A percentile compares a stretch with the other conserved stretches of the same genome.
These are phyloP conservation scores for Oostethus manadensis DNA, from an alignment of 2,113 vertebrate species.

Conservation along the genomic window DNA sequence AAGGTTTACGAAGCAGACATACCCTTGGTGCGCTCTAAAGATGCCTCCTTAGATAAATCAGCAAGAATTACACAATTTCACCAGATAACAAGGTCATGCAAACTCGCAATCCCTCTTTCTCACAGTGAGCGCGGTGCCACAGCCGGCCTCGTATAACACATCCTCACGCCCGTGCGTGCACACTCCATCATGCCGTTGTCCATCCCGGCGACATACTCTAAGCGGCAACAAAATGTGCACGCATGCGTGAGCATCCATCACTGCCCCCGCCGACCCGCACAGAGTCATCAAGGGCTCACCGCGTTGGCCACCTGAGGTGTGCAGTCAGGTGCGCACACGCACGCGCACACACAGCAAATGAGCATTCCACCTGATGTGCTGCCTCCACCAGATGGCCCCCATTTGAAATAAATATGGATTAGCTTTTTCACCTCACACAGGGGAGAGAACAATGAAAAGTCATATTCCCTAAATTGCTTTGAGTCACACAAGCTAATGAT, in stretches of 20 bases:
- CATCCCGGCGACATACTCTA: constrained; percentile 41
- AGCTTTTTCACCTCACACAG: constrained; percentile 40
- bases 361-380: constrained; percentile 34
- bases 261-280: constrained; percentile 29
- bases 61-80: constrained; percentile 39
- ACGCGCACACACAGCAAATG: constrained; percentile 2
- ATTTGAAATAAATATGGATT: constrained; percentile 66
- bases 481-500: background rate
- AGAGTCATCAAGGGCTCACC: constrained; percentile 40
- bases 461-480: constrained; percentile 8
- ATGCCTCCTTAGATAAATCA: constrained; percentile 29
- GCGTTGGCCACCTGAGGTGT: constrained; percentile 47
- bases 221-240: constrained; percentile 46
- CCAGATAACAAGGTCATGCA: constrained; percentile 50
- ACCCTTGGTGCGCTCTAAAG: background rate
- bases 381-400: constrained; percentile 60
- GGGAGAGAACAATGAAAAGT: constrained; percentile 36
- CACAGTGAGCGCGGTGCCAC: constrained; percentile 14
- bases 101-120: constrained; percentile 42
- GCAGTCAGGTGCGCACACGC: constrained; percentile 14
- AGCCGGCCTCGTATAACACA: constrained; percentile 35
- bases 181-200: constrained; percentile 35
- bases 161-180: constrained; percentile 7
- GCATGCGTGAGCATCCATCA: constrained; percentile 43
- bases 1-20: constrained; percentile 3